Evolutionary conservation across 2,888 invertebrate species (phyloP).

Genomic region (Acanthococcus lagerstroemiae): DNA sequence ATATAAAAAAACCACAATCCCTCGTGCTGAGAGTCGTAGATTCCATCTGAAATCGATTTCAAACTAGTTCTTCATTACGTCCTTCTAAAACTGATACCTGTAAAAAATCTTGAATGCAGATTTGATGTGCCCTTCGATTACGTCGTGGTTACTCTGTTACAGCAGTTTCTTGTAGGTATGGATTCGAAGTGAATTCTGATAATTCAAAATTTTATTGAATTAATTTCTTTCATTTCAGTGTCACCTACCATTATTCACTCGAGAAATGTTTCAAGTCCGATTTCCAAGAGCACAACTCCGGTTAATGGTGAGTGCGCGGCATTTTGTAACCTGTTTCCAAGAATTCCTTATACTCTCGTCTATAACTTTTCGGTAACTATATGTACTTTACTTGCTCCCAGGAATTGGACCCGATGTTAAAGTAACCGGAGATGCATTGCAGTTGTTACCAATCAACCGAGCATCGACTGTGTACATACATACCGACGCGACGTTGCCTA

Average conservation of each 20-base stretch:
- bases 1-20: no score
- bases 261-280: conserved; percentile 9
- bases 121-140: no score
- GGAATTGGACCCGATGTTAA: conserved; percentile 35
- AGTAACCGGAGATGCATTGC: conserved; percentile 53
- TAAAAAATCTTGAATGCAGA: no score
- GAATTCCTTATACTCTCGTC: background rate
- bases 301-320: conserved; percentile 2
- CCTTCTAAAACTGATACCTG: no score
- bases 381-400: conserved; percentile 10
- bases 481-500: conserved; percentile 40
- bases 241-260: conserved; percentile 1
- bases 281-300: conserved; percentile 17
- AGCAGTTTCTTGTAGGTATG: no score
- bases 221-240: background rate
- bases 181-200: no score
- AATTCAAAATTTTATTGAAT: no score
- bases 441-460: conserved; percentile 50
- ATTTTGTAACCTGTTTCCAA: no score
- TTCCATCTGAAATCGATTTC: no score
- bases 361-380: background rate
- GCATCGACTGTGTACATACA: conserved; percentile 50
- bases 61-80: no score
- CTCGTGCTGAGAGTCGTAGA: no score
- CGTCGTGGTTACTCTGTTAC: no score